Percentiles rank a stretch among this genome's conserved stretches.
Conservation (phyloP, 2,888 invertebrate species). For the Volucella inflata region DNA sequence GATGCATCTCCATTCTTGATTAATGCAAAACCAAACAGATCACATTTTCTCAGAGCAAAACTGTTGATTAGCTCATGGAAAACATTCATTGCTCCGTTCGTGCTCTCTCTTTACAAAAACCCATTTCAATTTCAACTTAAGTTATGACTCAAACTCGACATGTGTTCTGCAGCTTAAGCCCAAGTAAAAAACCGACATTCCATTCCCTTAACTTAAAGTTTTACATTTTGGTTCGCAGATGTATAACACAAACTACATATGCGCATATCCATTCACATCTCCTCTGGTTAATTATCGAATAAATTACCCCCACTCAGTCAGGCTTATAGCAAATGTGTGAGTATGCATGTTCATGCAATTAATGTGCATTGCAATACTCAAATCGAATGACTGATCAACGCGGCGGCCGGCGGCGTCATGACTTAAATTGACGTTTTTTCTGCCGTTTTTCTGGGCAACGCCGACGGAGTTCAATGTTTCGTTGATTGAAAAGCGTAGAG, state of each 20-base stretch:
- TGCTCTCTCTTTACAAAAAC: too few relatives aligned
- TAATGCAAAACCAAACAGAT: too few relatives aligned
- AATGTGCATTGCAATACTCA: constrained; percentile 32
- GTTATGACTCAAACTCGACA: constrained; percentile 6
- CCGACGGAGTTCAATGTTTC: constrained; percentile 60
- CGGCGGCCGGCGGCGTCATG: constrained; percentile 21
- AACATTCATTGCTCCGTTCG: too few relatives aligned
- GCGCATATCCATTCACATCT: constrained; percentile 15
- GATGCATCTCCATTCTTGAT: too few relatives aligned
- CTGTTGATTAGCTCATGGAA: too few relatives aligned
- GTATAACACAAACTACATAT: constrained; percentile 27
- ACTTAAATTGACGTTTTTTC: constrained; percentile 10
- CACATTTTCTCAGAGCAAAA: too few relatives aligned
- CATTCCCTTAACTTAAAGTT: background rate
- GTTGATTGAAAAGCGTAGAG: constrained; percentile 50
- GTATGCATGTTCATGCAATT: constrained; percentile 31
- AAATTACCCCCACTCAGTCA: constrained; percentile 25
- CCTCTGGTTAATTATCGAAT: constrained; percentile 19
- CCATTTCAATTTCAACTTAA: background rate
- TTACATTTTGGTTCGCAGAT: too few relatives aligned
- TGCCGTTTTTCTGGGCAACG: background rate
- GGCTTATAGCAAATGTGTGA: background rate
- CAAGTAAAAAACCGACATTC: constrained; percentile 21
- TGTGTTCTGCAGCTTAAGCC: constrained; percentile 28
- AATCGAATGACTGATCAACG: constrained; percentile 34